These are phyloP conservation scores for Alloplasta piceator DNA, from an alignment of 2,888 invertebrate species.

Conservation along the genomic window DNA sequence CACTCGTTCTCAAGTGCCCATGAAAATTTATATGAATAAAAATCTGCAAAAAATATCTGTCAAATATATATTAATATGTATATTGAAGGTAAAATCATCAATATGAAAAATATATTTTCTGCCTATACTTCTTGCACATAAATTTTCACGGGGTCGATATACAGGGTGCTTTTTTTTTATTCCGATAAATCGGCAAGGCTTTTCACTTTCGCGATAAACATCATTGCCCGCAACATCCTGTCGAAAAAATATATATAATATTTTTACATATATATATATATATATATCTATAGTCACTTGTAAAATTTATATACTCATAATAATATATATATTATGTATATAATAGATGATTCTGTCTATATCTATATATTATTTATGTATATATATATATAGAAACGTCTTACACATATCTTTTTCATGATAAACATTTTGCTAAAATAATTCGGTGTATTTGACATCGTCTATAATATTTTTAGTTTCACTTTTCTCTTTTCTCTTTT, in stretches of 20 bases:
- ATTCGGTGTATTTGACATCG: no score
- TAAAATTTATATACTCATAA: slow-evolving; percentile 72
- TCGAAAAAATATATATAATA: slow-evolving; percentile 59
- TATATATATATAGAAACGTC: not conserved
- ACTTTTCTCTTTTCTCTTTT: not conserved
- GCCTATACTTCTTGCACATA: no score
- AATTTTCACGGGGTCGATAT: not conserved
- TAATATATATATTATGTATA: slow-evolving; percentile 64
- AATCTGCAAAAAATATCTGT: no score
- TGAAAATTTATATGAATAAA: no score
- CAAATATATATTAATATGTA: no score
- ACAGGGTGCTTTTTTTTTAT: no score
- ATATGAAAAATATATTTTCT: no score
- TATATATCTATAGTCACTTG: slow-evolving; percentile 73
- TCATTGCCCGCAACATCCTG: slow-evolving; percentile 51
- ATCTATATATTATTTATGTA: slow-evolving; percentile 55
- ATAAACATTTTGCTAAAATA: no score
- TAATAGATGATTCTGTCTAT: slow-evolving; percentile 58
- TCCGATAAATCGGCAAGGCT: slow-evolving; percentile 15
- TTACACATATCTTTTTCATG: no score
- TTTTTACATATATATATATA: slow-evolving; percentile 58
- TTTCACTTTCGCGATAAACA: slow-evolving; percentile 17
- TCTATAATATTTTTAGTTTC: no score
- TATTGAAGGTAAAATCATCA: no score
- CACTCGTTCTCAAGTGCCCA: no score